These are phyloP conservation scores for Actinia tenebrosa DNA, from an alignment of 64 coral and sea anemone species.

Conservation along the genomic window DNA sequence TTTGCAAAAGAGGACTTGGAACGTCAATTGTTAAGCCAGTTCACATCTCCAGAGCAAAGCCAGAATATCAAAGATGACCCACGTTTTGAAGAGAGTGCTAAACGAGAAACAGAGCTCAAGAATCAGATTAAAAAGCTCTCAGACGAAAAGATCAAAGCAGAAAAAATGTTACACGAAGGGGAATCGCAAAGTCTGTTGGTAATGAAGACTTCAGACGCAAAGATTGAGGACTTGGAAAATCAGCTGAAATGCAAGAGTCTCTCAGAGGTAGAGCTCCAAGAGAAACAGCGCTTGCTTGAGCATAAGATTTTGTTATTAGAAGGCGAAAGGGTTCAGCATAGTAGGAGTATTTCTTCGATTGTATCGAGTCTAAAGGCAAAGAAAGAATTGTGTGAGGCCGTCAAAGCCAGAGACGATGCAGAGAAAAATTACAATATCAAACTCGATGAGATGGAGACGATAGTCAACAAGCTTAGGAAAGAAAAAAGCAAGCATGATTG, in stretches of 20 bases:
- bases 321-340: neutral
- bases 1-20: neutral
- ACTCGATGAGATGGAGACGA: neutral
- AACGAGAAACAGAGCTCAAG: neutral
- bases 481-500: neutral
- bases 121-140: neutral
- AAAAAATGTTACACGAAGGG: neutral
- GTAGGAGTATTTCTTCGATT: neutral
- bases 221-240: neutral
- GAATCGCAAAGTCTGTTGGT: neutral
- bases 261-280: neutral
- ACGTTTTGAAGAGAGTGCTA: neutral
- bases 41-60: neutral
- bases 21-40: neutral
- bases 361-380: neutral
- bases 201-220: neutral
- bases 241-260: neutral
- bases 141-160: neutral
- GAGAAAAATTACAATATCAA: neutral
- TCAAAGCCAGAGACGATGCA: neutral
- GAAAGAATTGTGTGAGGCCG: neutral
- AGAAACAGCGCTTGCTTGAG: neutral
- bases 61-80: neutral
- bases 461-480: neutral
- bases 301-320: neutral